Evolutionary conservation across 2,113 vertebrate species (phyloP).

Genomic region (Myrmecophaga tridactyla): DNA sequence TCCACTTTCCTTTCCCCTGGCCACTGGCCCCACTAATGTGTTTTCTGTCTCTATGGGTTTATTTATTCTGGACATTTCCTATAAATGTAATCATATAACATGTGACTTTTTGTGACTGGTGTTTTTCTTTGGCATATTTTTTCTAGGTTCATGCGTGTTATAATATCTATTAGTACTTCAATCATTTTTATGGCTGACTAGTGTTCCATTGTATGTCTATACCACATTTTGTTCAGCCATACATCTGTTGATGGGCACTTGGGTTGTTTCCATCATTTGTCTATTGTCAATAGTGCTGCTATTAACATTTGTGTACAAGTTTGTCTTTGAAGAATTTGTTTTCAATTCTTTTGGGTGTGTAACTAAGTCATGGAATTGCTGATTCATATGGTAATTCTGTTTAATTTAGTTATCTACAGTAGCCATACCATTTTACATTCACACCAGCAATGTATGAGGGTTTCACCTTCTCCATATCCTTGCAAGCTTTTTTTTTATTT

Average conservation of each 20-base stretch:
- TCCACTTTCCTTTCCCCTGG: too few relatives aligned
- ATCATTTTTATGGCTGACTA: background rate
- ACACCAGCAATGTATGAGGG: too few relatives aligned
- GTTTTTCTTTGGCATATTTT: background rate
- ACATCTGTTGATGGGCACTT: too few relatives aligned
- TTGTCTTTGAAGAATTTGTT: background rate
- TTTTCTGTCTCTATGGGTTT: background rate
- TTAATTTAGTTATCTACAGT: background rate
- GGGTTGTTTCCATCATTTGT: too few relatives aligned
- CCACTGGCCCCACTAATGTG: background rate
- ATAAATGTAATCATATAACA: too few relatives aligned
- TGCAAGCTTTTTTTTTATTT: background rate
- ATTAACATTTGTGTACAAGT: too few relatives aligned
- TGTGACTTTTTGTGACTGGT: background rate
- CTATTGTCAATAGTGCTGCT: too few relatives aligned
- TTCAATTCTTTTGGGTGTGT: background rate
- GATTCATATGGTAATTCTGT: too few relatives aligned
- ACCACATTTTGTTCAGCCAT: background rate
- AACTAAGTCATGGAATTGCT: background rate
- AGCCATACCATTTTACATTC: too few relatives aligned
- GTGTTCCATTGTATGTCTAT: background rate
- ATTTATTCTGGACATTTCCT: background rate
- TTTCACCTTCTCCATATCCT: background rate
- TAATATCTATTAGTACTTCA: background rate
- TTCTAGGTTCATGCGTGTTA: background rate